These are phyloP conservation scores for Morone saxatilis DNA, from an alignment of 2,113 vertebrate species.

Conservation along the genomic window DNA sequence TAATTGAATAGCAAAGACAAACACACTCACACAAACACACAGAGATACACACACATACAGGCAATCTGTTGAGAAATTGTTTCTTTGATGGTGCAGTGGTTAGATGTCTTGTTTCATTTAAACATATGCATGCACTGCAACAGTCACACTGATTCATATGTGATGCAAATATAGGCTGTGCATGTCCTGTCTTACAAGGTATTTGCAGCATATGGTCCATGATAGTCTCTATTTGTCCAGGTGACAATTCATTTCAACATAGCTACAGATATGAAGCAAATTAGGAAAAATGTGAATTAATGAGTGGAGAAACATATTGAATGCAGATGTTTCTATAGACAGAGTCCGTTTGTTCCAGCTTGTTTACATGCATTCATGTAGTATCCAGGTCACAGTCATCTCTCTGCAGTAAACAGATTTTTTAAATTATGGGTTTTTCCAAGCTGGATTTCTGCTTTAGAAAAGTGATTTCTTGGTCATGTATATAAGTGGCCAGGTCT, in stretches of 20 bases:
- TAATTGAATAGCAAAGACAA: constrained; percentile 67
- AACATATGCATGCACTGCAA: constrained; percentile 9
- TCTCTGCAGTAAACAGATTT: neutral
- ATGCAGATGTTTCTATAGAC: neutral
- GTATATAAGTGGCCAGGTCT: neutral
- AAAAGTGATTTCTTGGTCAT: neutral
- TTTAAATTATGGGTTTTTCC: neutral
- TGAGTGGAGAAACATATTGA: neutral
- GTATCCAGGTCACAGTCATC: neutral
- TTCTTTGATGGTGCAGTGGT: constrained; percentile 52
- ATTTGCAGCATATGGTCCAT: constrained; percentile 8
- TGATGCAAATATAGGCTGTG: constrained; percentile 14
- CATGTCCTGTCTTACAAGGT: neutral
- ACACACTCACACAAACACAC: constrained; percentile 33
- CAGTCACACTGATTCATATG: constrained; percentile 11
- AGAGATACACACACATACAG: constrained; percentile 24
- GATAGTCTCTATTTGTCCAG: constrained; percentile 21
- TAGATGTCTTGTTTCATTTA: constrained; percentile 51
- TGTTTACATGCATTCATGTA: neutral
- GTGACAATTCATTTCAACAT: neutral
- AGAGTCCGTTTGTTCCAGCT: too few relatives aligned
- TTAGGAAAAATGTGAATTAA: neutral
- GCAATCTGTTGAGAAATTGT: constrained; percentile 48
- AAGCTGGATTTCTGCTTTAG: too few relatives aligned
- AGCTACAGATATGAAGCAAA: neutral